phyloP scores from a whole-genome alignment of 2,888 invertebrate genomes.

The Aphodius granarius region DNA sequence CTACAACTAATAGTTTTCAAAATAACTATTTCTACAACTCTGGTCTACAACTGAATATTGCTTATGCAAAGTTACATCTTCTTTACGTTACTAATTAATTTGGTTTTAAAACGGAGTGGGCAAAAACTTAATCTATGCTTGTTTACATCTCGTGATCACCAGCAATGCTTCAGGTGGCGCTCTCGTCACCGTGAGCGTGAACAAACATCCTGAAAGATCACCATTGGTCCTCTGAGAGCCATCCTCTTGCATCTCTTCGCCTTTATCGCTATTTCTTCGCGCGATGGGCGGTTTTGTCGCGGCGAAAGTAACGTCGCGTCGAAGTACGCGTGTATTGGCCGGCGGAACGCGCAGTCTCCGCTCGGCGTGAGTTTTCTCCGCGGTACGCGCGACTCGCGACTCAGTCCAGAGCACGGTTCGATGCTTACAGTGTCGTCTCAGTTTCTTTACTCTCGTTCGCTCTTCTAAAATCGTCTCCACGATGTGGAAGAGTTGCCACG shows the following conservation, averaged over 20 bases:
- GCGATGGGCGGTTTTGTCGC: background rate
- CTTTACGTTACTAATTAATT: no score
- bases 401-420: slow-evolving; percentile 20
- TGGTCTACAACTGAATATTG: no score
- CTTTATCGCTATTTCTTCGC: background rate
- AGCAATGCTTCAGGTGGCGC: background rate
- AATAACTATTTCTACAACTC: no score
- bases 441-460: slow-evolving; percentile 5
- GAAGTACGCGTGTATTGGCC: background rate
- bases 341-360: slow-evolving; percentile 2
- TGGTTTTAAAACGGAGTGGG: no score
- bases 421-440: slow-evolving; percentile 11
- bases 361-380: background rate
- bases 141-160: background rate
- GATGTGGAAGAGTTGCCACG: slow-evolving; percentile 30
- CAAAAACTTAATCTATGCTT: no score
- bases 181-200: background rate
- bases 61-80: no score
- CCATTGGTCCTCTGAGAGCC: background rate
- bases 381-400: background rate
- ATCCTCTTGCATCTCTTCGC: background rate
- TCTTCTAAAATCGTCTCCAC: slow-evolving; percentile 21
- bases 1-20: no score
- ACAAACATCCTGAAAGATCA: background rate
- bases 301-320: background rate